phyloP scores from a whole-genome alignment of 2,113 vertebrate genomes.

The Tapirus terrestris region DNA sequence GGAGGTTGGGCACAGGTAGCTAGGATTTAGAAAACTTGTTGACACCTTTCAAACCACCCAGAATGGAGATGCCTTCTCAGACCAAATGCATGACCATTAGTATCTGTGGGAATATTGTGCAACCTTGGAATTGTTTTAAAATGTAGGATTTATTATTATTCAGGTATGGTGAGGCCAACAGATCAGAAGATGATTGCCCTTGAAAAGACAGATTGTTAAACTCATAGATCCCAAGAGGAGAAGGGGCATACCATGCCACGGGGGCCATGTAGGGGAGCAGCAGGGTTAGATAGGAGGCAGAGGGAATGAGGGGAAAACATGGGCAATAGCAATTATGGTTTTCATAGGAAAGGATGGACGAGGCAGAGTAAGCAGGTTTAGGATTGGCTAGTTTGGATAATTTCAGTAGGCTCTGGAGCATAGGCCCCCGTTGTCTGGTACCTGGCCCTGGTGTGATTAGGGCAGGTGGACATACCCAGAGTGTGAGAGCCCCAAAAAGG shows the following conservation, averaged over 20 bases:
- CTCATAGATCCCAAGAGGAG: background rate
- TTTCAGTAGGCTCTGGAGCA: background rate
- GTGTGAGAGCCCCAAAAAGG: background rate
- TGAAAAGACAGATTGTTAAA: background rate
- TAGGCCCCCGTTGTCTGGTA: background rate
- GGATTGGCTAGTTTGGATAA: background rate
- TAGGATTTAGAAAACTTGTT: background rate
- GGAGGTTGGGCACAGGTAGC: background rate
- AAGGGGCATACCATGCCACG: too few relatives aligned
- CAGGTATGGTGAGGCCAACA: background rate
- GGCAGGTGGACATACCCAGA: too few relatives aligned
- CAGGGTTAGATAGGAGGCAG: background rate
- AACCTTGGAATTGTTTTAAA: background rate
- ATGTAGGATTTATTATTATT: background rate
- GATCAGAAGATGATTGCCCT: background rate
- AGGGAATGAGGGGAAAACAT: fast-evolving
- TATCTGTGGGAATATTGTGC: background rate
- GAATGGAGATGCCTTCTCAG: background rate
- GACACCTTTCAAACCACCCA: background rate
- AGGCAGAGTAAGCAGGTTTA: background rate
- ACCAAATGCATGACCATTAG: background rate
- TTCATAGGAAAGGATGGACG: background rate
- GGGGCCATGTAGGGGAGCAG: background rate
- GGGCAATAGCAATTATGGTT: background rate
- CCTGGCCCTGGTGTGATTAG: background rate